Base-by-base conservation (phyloP, 2,888 invertebrate genomes). In the Dinocampus coccinellae region DNA sequence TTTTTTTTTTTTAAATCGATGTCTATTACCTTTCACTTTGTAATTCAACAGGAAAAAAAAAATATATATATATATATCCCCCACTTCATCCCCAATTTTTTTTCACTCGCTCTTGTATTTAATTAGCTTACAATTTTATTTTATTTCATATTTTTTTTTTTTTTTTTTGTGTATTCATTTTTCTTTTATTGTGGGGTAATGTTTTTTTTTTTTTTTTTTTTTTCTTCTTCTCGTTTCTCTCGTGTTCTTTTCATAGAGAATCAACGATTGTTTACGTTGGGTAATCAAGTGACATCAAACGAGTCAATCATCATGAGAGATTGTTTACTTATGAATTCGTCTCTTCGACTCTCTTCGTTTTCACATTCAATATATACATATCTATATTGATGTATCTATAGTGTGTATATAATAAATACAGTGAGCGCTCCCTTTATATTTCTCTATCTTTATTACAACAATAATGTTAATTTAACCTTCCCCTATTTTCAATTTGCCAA, bases 211-310 rank as follows among this genome's bases (percentile, higher is more conserved):
- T 7, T 29, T 3, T 29, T n/a, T n/a, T n/a, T n/a, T n/a, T n/a
- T n/a, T n/a, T 29, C 3, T 29, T 4, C 7, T 13, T 57, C n/a
- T n/a, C n/a, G n/a, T n/a, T n/a, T n/a, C n/a, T n/a, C n/a, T n/a
- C n/a, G n/a, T n/a, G n/a, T 39, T 3, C 16, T 47, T 16, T 16
- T n/a, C 16, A 16, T 20, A 7, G 47, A 47, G 16, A 47, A 47
- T 47, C 47, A 84, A 77, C 81, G 83, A 87, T 84, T 87, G 85
- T 86, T 87, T 87, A 84, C 80, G 75, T 81, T 85, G 82, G 85
- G 84, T 87, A 87, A 87, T 87, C 87, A 85, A 82, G 84, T 86
- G 79, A 87, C 83, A 86, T 87, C 87, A 87, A 87, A 87, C 86
- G 87, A 73, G 72, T 83, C 84, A 85, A 87, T 87, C 85, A 86